Conservation (phyloP, 1,140 invertebrate species). For the Epicauta chinensis region DNA sequence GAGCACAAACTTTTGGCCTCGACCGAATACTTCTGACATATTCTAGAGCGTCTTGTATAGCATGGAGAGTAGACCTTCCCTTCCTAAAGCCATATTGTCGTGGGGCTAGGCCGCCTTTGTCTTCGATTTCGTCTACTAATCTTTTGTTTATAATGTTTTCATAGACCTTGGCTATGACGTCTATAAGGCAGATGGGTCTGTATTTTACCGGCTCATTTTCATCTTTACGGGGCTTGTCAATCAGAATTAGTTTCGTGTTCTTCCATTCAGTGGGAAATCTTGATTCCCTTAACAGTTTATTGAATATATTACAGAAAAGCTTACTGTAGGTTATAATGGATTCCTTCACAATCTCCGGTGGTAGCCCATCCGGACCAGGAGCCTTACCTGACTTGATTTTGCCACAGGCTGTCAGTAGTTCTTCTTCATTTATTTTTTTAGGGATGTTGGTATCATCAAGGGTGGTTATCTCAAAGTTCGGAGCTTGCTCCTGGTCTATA, state of each 20-base stretch:
- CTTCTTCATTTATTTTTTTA: background rate
- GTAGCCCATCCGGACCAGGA: constrained; percentile 10
- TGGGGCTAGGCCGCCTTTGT: background rate
- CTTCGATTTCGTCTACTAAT: background rate
- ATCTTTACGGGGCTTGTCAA: background rate
- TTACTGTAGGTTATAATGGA: too few relatives aligned
- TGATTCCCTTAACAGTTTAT: too few relatives aligned
- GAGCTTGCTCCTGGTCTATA: background rate
- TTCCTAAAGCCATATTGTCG: constrained; percentile 9
- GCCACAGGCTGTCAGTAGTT: background rate
- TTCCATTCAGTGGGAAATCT: too few relatives aligned
- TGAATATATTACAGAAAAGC: too few relatives aligned
- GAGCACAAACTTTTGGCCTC: too few relatives aligned
- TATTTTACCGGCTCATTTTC: background rate
- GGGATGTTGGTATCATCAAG: background rate
- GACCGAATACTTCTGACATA: too few relatives aligned
- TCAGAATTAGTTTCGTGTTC: background rate
- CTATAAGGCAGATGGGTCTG: constrained; percentile 2
- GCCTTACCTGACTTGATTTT: constrained; percentile 9
- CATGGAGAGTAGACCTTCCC: too few relatives aligned
- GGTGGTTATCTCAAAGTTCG: background rate
- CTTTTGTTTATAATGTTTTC: constrained; percentile 7
- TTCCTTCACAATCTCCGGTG: background rate
- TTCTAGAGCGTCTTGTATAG: too few relatives aligned
- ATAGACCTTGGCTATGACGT: background rate